Evolutionary conservation across 2,888 invertebrate genomes (phyloP), one percentile per base, ranked within the genome.

Genomic region (Temnothorax unifasciatus): DNA sequence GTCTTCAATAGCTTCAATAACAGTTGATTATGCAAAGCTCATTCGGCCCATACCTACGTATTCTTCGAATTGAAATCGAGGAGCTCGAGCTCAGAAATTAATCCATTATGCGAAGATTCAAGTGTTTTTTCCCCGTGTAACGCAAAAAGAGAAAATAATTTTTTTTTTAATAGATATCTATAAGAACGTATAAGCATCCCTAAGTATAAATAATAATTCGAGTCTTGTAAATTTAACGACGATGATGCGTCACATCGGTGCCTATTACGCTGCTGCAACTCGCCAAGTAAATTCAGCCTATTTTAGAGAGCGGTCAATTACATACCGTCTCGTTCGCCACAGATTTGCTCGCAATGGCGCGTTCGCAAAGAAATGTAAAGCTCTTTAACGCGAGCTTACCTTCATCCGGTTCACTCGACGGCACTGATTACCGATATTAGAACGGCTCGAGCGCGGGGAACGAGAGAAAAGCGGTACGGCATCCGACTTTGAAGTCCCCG

Each of bases 11-110:
- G 21, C 71, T 57, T 34, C 71, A 71, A 79, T 71, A 71, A 71
- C 79, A 18, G 15, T 69, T 44, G 69, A 79, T 71, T 79, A 71
- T 79, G 79, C 57, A 59, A 79, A 71, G 79, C 18, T 34, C 57
- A 44, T 25, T 68, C 69, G 44, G 15, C 29, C 41, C 38, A 18
- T 50, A n/a, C n/a, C n/a, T n/a, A 18, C 21, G 38, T 76, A 50
- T 50, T 50, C 50, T 50, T 57, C 44, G 38, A 76, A 41, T 52
- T 79, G 44, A 57, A 34, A 66, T 44, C 44, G 21, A 57, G 34
- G 57, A 41, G n/a, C 25, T 15, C 44, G 54, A 54, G 21, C 54
- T 47, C 34, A 34, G 64, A 47, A 63, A 75, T 75, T 75, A 75
- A 74, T 74, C 25, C 41, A 73, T 41, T 41, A 21, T 54, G 15